Base-by-base conservation (phyloP, 2,888 invertebrate genomes). In the Tenodera sinensis region DNA sequence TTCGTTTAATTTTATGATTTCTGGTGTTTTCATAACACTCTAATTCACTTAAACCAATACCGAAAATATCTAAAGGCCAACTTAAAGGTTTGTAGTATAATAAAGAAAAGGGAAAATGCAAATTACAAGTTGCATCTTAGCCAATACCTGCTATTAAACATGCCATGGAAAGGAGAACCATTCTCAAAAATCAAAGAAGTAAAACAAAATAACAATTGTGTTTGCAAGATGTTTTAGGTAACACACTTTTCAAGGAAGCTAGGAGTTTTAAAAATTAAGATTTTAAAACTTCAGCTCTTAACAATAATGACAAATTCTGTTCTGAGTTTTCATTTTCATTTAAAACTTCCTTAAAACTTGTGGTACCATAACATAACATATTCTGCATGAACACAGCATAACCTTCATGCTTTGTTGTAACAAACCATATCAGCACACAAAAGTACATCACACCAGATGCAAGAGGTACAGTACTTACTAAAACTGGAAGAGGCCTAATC, bases 401-500 rank as follows among this genome's bases (percentile, higher is more conserved):
- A 71, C 54, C 25, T 71, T 20, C 54, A 71, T 71, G 54, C 54
- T 71, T 25, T 71, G 20, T 71, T 71, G 54, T 6, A 71, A 71
- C 54, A 71, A 71, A 71, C 54, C 20, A 71, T 20, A 71, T 8
- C 84, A 90, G 91, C 91, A 91, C 86, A 91, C 28, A 91, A 91
- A 90, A 93, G 93, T 93, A 93, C 93, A 93, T 93, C 93, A 93
- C 93, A 93, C 93, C 93, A 93, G 93, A 93, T 93, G 93, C 93
- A 93, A 93, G 93, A 93, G 93, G 93, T 86, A 28, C 28, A 71
- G 94, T 98, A 98, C 98, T 98, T 98, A 98, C 98, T 96, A 98
- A 97, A 95, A 98, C 98, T 96, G 98, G 98, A 95, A 98, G 97
- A 95, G 98, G 98, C 96, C 97, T 98, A 96, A 98, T 98, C 98